Conservation (phyloP, 30 jellyfish, hydroid and myxozoan species). For the Aurelia sp. region DNA sequence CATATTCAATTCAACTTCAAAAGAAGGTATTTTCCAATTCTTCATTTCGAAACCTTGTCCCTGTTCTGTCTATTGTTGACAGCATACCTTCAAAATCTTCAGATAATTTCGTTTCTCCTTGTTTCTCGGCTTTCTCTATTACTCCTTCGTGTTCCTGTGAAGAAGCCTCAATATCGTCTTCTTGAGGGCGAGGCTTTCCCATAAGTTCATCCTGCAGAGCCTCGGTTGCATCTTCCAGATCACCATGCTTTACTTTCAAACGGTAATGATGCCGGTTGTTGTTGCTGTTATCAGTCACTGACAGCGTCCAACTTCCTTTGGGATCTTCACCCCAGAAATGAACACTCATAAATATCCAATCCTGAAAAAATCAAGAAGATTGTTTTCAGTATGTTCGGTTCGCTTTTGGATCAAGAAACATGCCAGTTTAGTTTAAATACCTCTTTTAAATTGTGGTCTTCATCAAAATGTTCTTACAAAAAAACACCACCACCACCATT, state of each 20-base stretch:
- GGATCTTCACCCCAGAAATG: slow-evolving; percentile 99
- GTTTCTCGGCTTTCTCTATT: slow-evolving; percentile 24
- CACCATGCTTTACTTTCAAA: slow-evolving; percentile 84
- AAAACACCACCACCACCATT: too few relatives aligned
- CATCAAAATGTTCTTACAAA: too few relatives aligned
- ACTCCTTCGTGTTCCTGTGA: slow-evolving; percentile 74
- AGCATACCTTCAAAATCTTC: slow-evolving; percentile 79
- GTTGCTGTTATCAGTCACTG: slow-evolving; percentile 93
- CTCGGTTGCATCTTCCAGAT: slow-evolving; percentile 97
- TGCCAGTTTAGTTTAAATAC: too few relatives aligned
- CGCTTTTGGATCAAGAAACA: too few relatives aligned
- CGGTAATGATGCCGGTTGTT: slow-evolving; percentile 88
- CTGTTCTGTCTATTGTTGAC: too few relatives aligned
- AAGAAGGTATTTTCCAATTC: too few relatives aligned
- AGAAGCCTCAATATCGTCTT: slow-evolving; percentile 51
- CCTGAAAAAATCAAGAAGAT: slow-evolving; percentile 42
- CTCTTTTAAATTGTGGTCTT: too few relatives aligned
- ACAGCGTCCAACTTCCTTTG: slow-evolving; percentile 96
- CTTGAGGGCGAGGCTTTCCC: slow-evolving; percentile 74
- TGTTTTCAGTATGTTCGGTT: background rate
- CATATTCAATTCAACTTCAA: too few relatives aligned
- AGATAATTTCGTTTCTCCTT: slow-evolving; percentile 28
- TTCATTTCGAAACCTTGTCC: too few relatives aligned
- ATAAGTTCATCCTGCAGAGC: slow-evolving; percentile 84
- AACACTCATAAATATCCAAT: slow-evolving; percentile 99